Conservation (phyloP, 2,113 vertebrate genomes). For the Cebidichthys violaceus region DNA sequence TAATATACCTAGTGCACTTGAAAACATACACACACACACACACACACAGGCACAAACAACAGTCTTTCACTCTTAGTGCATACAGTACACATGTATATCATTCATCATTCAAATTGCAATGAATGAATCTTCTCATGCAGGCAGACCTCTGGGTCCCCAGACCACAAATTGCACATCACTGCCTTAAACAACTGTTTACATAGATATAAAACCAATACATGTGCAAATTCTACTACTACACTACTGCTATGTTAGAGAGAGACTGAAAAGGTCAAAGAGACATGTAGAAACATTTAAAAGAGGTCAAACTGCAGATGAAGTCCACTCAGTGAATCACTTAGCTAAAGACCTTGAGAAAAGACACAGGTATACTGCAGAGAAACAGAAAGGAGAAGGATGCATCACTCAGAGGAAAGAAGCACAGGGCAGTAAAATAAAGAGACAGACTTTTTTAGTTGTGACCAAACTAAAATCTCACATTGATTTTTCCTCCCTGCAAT, state of each 20-base stretch:
- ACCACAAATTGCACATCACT: too few relatives aligned
- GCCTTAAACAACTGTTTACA: too few relatives aligned
- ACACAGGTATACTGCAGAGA: not conserved
- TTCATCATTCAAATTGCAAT: too few relatives aligned
- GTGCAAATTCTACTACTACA: too few relatives aligned
- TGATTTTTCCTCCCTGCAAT: constrained; percentile 33
- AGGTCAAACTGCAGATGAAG: not conserved
- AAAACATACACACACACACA: too few relatives aligned
- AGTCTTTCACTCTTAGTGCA: too few relatives aligned
- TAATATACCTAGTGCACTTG: too few relatives aligned
- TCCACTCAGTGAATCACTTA: constrained; percentile 9
- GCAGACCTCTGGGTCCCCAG: too few relatives aligned
- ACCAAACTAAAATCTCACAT: constrained; percentile 16
- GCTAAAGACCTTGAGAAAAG: constrained; percentile 4
- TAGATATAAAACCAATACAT: not conserved
- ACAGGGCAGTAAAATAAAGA: constrained; percentile 8
- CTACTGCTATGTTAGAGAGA: not conserved
- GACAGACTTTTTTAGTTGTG: not conserved
- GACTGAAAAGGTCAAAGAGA: not conserved
- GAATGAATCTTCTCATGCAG: too few relatives aligned
- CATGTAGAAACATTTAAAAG: constrained; percentile 20
- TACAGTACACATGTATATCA: too few relatives aligned
- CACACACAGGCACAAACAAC: too few relatives aligned
- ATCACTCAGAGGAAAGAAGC: not conserved
- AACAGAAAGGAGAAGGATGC: not conserved